Conservation (phyloP, 2,888 invertebrate species). For the Saturnia pavonia region DNA sequence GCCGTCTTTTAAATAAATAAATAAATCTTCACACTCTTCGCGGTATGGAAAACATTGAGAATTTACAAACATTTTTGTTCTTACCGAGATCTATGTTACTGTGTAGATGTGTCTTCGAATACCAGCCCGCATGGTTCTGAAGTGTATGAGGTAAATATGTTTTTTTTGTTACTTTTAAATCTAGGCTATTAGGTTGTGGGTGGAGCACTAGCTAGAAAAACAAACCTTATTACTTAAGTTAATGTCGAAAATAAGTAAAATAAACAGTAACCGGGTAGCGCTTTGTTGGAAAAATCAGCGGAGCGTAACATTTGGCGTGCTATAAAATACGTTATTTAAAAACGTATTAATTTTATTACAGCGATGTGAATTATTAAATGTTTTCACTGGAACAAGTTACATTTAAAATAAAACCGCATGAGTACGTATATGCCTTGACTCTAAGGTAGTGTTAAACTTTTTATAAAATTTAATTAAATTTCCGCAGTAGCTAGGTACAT, state of each 20-base stretch:
- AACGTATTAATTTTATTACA: conserved; percentile 21
- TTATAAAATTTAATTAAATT: conserved; percentile 50
- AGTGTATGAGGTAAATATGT: background rate
- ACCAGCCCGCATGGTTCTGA: no score
- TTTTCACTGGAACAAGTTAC: conserved; percentile 25
- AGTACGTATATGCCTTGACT: conserved; percentile 34
- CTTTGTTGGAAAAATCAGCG: conserved; percentile 10
- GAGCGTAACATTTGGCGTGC: conserved; percentile 14
- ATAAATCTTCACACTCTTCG: no score
- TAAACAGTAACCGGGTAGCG: background rate
- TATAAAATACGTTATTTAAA: conserved; percentile 19
- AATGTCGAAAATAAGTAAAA: conserved; percentile 1
- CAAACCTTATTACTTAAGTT: conserved; percentile 10
- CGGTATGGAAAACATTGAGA: no score
- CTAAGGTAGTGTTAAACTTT: conserved; percentile 43
- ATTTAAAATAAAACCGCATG: conserved; percentile 34
- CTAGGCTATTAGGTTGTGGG: background rate
- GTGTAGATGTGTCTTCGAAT: no score
- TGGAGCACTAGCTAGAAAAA: background rate
- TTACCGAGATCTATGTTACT: no score
- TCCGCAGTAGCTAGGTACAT: conserved; percentile 31
- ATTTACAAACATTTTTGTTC: no score
- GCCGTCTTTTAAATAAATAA: no score
- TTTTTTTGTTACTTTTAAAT: background rate
- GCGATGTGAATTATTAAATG: conserved; percentile 18